Conservation (phyloP, 1,140 invertebrate species). For the Epicauta chinensis region DNA sequence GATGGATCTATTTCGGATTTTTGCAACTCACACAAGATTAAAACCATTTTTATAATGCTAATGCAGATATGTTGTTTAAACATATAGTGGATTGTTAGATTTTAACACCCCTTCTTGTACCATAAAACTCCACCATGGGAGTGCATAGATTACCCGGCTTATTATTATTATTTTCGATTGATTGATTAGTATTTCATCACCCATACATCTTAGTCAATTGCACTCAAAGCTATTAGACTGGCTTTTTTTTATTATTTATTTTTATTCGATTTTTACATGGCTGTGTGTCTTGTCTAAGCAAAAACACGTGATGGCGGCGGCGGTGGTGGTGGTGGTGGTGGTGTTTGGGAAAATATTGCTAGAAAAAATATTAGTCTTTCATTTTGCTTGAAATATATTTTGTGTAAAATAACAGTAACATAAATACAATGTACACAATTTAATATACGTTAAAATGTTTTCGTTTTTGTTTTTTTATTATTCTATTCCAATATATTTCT, state of each 20-base stretch:
- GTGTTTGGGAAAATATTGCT: conserved; percentile 30
- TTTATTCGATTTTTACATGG: not conserved
- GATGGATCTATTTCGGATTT: conserved; percentile 25
- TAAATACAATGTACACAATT: conserved; percentile 15
- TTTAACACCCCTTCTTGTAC: conserved; percentile 14
- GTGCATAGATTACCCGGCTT: conserved; percentile 8
- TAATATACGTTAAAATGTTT: conserved; percentile 17
- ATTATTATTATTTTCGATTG: conserved; percentile 4
- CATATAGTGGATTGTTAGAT: conserved; percentile 30
- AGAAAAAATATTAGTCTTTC: conserved; percentile 39
- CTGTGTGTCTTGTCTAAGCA: conserved; percentile 23
- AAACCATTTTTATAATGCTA: conserved; percentile 27
- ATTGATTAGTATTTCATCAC: conserved; percentile 13
- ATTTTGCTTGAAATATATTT: conserved; percentile 34
- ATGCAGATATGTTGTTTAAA: conserved; percentile 34
- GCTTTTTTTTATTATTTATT: too few species aligned
- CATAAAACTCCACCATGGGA: conserved; percentile 8
- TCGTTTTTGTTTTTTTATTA: conserved; percentile 1
- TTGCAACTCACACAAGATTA: conserved; percentile 20
- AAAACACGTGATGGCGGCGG: conserved; percentile 20
- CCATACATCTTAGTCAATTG: conserved; percentile 12
- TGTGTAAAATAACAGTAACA: conserved; percentile 33
- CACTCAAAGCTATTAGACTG: too few species aligned
- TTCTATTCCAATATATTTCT: not conserved
- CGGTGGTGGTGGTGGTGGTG: too few species aligned